Evolutionary conservation across 2,888 invertebrate genomes (phyloP).

Genomic region (Quadroppia sp.): DNA sequence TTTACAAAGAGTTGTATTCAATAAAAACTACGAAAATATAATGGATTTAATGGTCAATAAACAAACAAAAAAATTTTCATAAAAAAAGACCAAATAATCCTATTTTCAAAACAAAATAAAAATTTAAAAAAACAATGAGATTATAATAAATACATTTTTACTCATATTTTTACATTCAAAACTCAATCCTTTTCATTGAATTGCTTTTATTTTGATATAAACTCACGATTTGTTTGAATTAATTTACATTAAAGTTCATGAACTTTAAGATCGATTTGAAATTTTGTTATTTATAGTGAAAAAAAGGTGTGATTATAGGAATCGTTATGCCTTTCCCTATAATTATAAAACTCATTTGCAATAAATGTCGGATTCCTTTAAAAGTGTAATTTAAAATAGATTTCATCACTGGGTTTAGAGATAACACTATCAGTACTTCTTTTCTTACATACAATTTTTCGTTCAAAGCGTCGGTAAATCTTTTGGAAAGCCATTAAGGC

Average conservation of each 20-base stretch:
- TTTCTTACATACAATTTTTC: no score
- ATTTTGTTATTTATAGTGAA: neutral
- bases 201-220: neutral
- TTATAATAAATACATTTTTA: no score
- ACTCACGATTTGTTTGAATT: neutral
- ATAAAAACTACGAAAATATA: neutral
- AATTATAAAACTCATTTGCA: conserved; percentile 28
- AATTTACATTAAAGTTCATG: neutral
- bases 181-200: neutral
- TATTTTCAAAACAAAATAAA: no score
- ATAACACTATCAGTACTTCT: neutral
- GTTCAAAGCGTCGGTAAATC: neutral
- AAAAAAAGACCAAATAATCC: no score
- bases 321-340: neutral
- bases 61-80: no score
- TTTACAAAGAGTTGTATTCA: neutral
- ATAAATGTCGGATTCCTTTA: neutral
- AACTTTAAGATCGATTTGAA: neutral
- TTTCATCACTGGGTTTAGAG: neutral
- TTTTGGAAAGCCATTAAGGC: conserved; percentile 14
- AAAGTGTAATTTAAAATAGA: neutral
- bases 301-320: conserved; percentile 17
- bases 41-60: neutral
- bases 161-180: neutral
- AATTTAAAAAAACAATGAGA: no score